Conservation (phyloP, 2,113 vertebrate species). For the Oreochromis tanganicae region DNA sequence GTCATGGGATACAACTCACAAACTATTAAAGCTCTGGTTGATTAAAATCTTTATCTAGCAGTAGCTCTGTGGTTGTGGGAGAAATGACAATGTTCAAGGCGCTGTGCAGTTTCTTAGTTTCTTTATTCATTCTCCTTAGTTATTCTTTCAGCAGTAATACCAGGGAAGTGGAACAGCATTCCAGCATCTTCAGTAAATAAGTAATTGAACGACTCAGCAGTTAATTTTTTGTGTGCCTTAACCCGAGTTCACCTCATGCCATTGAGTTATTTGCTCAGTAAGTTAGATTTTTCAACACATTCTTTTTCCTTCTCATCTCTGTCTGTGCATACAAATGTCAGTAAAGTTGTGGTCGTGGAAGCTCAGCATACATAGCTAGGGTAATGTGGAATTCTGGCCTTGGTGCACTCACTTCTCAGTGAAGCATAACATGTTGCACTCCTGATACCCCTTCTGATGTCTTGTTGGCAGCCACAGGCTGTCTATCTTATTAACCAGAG, state of each 20-base stretch:
- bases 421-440: neutral
- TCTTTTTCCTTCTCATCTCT: neutral
- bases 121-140: neutral
- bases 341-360: neutral
- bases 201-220: neutral
- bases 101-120: neutral
- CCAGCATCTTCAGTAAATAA: neutral
- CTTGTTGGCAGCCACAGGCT: neutral
- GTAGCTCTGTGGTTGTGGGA: neutral
- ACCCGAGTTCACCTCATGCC: neutral
- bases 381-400: neutral
- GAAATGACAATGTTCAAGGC: neutral
- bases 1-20: conserved; percentile 10
- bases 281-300: neutral
- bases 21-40: neutral
- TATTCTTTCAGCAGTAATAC: neutral
- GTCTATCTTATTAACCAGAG: neutral
- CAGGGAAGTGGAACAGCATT: neutral
- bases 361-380: neutral
- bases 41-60: conserved; percentile 35
- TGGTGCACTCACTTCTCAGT: neutral
- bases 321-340: neutral
- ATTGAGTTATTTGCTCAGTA: neutral
- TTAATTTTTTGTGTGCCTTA: neutral
- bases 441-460: neutral